These are phyloP conservation scores for Gobius niger DNA, from an alignment of 2,113 vertebrate genomes.

Conservation along the genomic window DNA sequence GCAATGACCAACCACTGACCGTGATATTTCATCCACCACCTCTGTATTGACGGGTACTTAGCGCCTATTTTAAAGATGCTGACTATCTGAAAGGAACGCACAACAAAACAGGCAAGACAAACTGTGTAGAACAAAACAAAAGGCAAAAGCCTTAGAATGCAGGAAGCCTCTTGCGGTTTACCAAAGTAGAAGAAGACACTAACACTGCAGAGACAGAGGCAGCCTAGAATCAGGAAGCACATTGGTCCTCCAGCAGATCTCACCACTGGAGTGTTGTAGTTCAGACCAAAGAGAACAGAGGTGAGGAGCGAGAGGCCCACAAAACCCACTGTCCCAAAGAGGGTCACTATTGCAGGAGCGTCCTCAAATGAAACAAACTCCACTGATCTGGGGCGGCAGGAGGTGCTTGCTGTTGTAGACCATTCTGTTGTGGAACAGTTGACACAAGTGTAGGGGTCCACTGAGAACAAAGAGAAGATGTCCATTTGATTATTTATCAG, in stretches of 20 bases:
- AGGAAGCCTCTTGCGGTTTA: conserved; percentile 60
- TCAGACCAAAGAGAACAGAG: conserved; percentile 71
- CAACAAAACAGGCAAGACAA: conserved; percentile 81
- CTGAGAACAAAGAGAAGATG: conserved; percentile 43
- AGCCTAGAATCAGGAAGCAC: conserved; percentile 84
- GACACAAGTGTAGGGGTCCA: conserved; percentile 73
- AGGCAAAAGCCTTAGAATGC: conserved; percentile 70
- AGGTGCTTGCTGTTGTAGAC: conserved; percentile 72
- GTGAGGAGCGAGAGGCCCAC: conserved; percentile 60
- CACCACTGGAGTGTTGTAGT: conserved; percentile 81
- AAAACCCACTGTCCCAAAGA: conserved; percentile 46
- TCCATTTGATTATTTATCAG: too few relatives aligned
- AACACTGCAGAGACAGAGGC: conserved; percentile 70
- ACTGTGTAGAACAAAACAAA: conserved; percentile 75
- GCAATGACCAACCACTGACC: conserved; percentile 75
- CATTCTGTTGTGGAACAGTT: conserved; percentile 76
- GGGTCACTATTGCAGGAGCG: conserved; percentile 62
- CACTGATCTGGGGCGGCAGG: conserved; percentile 68
- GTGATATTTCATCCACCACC: conserved; percentile 77
- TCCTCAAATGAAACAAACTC: conserved; percentile 76
- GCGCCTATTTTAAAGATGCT: conserved; percentile 85
- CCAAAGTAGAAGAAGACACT: conserved; percentile 81
- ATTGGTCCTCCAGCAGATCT: conserved; percentile 82
- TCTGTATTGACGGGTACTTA: conserved; percentile 71
- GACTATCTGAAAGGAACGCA: conserved; percentile 85